Percentiles rank a stretch among this genome's conserved stretches.
Conservation (phyloP, 2,797 vertebrate genomes). For the Urophycis tenuis region DNA sequence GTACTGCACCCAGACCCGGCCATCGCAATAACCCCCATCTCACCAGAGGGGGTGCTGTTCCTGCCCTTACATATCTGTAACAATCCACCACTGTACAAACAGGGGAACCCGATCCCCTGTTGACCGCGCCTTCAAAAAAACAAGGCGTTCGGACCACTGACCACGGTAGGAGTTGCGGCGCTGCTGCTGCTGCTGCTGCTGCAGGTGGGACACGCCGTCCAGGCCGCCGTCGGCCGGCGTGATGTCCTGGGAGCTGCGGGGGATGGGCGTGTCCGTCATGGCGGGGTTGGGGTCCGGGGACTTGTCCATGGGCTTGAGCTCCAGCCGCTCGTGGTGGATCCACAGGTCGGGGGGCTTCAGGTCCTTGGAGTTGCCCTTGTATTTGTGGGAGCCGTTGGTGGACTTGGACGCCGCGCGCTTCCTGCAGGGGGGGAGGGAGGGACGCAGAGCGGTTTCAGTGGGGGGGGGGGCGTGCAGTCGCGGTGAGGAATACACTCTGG, state of each 20-base stretch:
- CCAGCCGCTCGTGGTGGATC: conserved; percentile 97
- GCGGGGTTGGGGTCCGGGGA: conserved; percentile 94
- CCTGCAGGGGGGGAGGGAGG: conserved; percentile 54
- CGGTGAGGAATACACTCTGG: background rate
- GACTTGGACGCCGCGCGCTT: conserved; percentile 95
- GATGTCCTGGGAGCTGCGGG: conserved; percentile 93
- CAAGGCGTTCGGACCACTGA: conserved; percentile 58
- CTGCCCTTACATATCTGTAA: background rate
- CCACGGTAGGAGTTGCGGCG: conserved; percentile 93
- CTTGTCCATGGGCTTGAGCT: conserved; percentile 97
- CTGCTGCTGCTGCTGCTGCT: conserved; percentile 92
- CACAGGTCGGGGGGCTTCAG: conserved; percentile 97
- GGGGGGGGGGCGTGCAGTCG: background rate
- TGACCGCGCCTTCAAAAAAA: background rate
- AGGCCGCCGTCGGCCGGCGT: conserved; percentile 86
- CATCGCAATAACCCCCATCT: background rate
- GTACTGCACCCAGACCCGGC: background rate
- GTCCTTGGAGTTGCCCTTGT: conserved; percentile 96
- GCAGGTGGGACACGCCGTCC: conserved; percentile 84
- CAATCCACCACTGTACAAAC: background rate
- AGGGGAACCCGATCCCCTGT: background rate
- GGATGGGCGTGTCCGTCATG: conserved; percentile 96
- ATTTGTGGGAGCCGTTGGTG: conserved; percentile 93
- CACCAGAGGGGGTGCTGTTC: background rate
- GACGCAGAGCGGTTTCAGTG: background rate